phyloP scores from a whole-genome alignment of 2,797 vertebrate species.

The Megaceryle alcyon region DNA sequence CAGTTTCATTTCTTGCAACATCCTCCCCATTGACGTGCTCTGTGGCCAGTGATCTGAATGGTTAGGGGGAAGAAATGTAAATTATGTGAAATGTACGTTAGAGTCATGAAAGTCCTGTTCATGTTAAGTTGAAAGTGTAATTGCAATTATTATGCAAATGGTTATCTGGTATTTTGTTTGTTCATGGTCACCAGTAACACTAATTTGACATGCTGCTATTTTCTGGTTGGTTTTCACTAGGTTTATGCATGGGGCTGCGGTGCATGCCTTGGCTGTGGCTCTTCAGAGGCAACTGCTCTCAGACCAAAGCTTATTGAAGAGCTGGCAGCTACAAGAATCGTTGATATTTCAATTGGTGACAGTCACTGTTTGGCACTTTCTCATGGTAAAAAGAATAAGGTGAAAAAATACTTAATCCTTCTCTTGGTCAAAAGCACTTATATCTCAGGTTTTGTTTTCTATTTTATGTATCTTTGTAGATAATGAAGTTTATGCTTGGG shows the following conservation, averaged over 20 bases:
- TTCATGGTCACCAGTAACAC: not conserved
- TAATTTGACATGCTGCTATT: not conserved
- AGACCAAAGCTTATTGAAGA: slow-evolving; percentile 85
- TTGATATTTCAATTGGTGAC: slow-evolving; percentile 86
- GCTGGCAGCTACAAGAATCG: slow-evolving; percentile 83
- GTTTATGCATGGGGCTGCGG: slow-evolving; percentile 86
- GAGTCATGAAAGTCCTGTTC: not conserved
- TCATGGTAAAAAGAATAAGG: slow-evolving; percentile 76
- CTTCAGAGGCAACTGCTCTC: slow-evolving; percentile 85
- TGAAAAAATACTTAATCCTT: not conserved
- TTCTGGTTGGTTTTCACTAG: slow-evolving; percentile 61
- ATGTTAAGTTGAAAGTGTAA: not conserved
- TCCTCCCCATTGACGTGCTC: not conserved
- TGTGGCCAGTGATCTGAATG: not conserved
- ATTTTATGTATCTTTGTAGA: slow-evolving; percentile 70
- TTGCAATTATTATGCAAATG: not conserved
- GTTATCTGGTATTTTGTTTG: not conserved
- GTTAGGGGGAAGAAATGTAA: accelerated
- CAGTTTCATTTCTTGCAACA: not conserved
- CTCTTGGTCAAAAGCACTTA: not conserved
- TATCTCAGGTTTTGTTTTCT: slow-evolving; percentile 33
- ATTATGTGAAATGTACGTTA: accelerated
- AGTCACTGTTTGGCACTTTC: slow-evolving; percentile 87
- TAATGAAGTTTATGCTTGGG: slow-evolving; percentile 89
- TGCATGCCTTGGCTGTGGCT: slow-evolving; percentile 85